These are phyloP conservation scores for Siniperca obscura DNA, from an alignment of 2,797 vertebrate species.

Conservation along the genomic window DNA sequence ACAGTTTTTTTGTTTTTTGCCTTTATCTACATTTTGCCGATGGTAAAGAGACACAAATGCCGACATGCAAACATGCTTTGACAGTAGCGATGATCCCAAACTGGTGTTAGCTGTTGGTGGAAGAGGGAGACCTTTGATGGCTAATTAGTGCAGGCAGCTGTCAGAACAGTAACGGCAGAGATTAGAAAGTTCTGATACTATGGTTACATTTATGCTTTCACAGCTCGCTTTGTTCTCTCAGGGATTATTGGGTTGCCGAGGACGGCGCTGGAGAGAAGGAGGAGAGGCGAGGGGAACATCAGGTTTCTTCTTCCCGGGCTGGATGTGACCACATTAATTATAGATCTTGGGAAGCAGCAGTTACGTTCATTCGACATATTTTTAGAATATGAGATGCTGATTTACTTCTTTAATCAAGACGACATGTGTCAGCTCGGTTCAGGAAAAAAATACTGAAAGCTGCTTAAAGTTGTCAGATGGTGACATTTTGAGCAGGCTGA, in stretches of 20 bases:
- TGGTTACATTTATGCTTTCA: constrained; percentile 83
- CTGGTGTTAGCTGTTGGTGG: constrained; percentile 72
- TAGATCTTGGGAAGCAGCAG: constrained; percentile 69
- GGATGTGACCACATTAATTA: constrained; percentile 85
- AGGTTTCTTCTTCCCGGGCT: constrained; percentile 72
- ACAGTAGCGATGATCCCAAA: constrained; percentile 61
- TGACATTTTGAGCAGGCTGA: constrained; percentile 70
- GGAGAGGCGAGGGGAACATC: constrained; percentile 69
- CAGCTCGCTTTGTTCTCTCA: constrained; percentile 80
- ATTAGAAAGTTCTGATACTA: constrained; percentile 84
- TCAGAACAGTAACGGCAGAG: constrained; percentile 85
- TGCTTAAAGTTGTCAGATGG: constrained; percentile 77
- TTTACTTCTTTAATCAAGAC: constrained; percentile 77
- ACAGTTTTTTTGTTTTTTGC: not conserved
- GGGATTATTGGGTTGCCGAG: constrained; percentile 82
- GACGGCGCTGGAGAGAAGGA: constrained; percentile 69
- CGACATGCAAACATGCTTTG: constrained; percentile 12
- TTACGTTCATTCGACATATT: constrained; percentile 73
- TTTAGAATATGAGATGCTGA: constrained; percentile 73
- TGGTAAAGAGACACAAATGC: not conserved
- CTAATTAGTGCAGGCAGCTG: constrained; percentile 88
- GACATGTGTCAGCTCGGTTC: constrained; percentile 77
- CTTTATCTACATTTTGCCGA: constrained; percentile 8
- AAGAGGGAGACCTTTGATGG: constrained; percentile 76
- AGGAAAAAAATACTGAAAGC: constrained; percentile 65